Conservation (phyloP, 1,140 invertebrate species). For the Dinoponera quadriceps region DNA sequence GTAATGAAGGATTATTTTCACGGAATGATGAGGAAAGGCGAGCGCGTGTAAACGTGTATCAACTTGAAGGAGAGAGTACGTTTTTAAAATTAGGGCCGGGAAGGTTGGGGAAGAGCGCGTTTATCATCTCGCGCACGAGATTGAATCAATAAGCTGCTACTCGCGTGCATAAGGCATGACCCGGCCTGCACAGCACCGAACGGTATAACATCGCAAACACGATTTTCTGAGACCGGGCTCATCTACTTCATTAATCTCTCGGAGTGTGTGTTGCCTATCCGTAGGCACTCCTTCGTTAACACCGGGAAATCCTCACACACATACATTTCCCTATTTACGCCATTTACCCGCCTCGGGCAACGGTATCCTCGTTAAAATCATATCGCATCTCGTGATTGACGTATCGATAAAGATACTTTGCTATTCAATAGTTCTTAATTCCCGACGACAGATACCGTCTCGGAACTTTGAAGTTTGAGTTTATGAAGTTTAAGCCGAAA, state of each 20-base stretch:
- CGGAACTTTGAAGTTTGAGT: not conserved
- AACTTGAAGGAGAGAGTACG: not conserved
- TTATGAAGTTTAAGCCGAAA: not conserved
- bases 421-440: conserved; percentile 27
- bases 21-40: not conserved
- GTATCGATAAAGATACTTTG: conserved; percentile 36
- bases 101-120: not conserved
- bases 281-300: conserved; percentile 39
- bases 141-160: conserved; percentile 47
- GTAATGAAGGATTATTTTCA: conserved; percentile 31
- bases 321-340: conserved; percentile 29
- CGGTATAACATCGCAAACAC: conserved; percentile 27
- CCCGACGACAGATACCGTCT: not conserved
- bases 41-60: not conserved
- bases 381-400: conserved; percentile 47
- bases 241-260: conserved; percentile 66
- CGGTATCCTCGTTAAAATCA: conserved; percentile 53
- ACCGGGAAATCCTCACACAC: conserved; percentile 41
- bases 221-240: conserved; percentile 47
- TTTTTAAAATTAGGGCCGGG: not conserved
- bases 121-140: not conserved
- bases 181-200: not conserved
- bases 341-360: conserved; percentile 37
- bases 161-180: conserved; percentile 38
- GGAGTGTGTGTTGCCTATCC: conserved; percentile 32